These are phyloP conservation scores for Ptilonorhynchus violaceus DNA, from an alignment of 2,113 vertebrate species.

Conservation along the genomic window DNA sequence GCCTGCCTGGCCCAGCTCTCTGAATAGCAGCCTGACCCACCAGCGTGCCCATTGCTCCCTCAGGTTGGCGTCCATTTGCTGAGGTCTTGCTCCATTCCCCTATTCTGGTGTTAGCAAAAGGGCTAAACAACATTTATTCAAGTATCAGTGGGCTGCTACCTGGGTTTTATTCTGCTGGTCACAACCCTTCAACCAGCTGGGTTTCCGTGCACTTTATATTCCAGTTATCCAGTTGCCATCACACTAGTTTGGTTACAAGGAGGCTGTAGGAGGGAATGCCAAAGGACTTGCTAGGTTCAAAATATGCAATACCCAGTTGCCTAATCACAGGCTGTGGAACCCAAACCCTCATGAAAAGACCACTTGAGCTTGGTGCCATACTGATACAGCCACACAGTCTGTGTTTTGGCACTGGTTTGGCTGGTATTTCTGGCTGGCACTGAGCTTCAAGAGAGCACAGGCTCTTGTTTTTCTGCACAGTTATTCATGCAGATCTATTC, in stretches of 20 bases:
- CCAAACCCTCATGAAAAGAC: not conserved
- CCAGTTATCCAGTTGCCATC: not conserved
- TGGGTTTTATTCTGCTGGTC: not conserved
- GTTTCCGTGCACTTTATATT: not conserved
- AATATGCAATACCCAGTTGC: not conserved
- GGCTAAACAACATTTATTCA: not conserved
- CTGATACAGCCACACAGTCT: not conserved
- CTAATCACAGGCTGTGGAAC: not conserved
- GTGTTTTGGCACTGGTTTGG: not conserved
- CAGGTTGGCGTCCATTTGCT: not conserved
- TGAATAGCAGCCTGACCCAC: not conserved
- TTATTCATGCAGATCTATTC: not conserved
- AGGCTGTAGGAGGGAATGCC: not conserved
- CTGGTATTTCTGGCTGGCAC: slow-evolving; percentile 21
- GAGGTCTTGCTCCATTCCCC: not conserved
- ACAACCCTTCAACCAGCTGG: not conserved
- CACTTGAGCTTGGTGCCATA: not conserved
- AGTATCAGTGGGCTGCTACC: not conserved
- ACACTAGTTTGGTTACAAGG: not conserved
- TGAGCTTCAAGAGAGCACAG: not conserved
- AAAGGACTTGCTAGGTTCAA: not conserved
- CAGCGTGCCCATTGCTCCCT: not conserved
- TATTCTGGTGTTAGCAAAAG: not conserved
- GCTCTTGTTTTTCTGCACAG: not conserved
- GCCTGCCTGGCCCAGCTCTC: too few relatives aligned